Percentiles rank a stretch among this genome's conserved stretches.
Conservation (phyloP, 2,797 vertebrate genomes). For the Morelia viridis region DNA sequence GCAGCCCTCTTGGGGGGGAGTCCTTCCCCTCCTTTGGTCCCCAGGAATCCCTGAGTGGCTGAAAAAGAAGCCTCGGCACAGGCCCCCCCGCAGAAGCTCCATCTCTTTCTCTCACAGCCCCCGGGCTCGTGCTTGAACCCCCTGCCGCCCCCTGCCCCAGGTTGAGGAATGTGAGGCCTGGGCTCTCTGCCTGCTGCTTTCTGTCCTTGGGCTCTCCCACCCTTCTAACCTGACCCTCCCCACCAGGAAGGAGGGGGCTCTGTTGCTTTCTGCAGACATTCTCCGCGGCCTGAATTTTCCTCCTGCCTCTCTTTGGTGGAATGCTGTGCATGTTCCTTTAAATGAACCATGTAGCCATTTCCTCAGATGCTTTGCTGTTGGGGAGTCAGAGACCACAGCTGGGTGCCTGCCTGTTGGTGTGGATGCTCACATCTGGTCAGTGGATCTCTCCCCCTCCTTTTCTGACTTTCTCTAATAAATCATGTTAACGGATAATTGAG, state of each 20-base stretch:
- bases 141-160: background rate
- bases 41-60: background rate
- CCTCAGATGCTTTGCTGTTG: slow-evolving; percentile 83
- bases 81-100: background rate
- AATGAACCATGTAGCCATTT: slow-evolving; percentile 36
- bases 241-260: background rate
- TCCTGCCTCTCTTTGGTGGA: background rate
- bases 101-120: background rate
- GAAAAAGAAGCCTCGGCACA: background rate
- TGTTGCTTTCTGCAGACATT: background rate
- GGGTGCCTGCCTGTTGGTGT: slow-evolving; percentile 42
- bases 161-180: background rate
- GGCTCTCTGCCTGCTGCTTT: background rate
- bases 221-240: background rate
- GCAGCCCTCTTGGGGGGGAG: background rate
- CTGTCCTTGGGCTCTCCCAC: background rate
- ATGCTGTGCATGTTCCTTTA: slow-evolving; percentile 67
- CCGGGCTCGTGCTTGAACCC: background rate
- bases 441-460: slow-evolving; percentile 40
- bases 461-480: slow-evolving; percentile 70
- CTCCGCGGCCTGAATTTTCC: too few species aligned
- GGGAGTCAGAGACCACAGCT: slow-evolving; percentile 68
- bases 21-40: background rate
- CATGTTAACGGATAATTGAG: background rate
- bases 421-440: slow-evolving; percentile 12